Base-by-base conservation (phyloP, 2,888 invertebrate species). In the Rhabditophanes sp. region DNA sequence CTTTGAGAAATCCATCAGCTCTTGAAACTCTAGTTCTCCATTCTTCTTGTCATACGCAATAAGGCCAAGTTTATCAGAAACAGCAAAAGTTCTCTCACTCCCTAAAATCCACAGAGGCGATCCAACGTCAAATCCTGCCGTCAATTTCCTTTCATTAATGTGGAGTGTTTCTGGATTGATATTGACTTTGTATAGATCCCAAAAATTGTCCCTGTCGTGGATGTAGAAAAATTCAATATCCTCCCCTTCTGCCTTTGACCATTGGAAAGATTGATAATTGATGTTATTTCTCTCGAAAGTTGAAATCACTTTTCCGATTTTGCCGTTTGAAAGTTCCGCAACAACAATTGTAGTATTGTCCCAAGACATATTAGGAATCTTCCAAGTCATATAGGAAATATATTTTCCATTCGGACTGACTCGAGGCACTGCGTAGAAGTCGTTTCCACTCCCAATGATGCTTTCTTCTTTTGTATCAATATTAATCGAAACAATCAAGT, bases 341-440 rank as follows among this genome's bases (percentile, higher is more conserved):
- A 55, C 39, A 48, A 56, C 57, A 21, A 69, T 46, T 25, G 64
- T 61, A 11, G 69, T 68, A 35, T 56, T 64, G 44, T 69, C 67
- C 68, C 68, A 69, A 1, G 69, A 68, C 69, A 70, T 69, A 45
- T 69, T 68, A 3, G 66, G 68, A 46, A 67, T 66, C 34, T 63
- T 58, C 70, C 70, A 70, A 42, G 68, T 64, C 35, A 68, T 55
- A 68, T 68, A 70, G 11, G 56, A 53, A 17, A 69, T 47, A 19
- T 53, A 51, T 26, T 48, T 59, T 8, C 68, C 68, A 56, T 68
- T 61, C 3, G 65, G 65, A 5, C 67, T 65, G 4, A 68, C 59
- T 26, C 66, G 47, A 17, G 69, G 68, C 37, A 53, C 50, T 20
- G 66, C 53, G 46, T 69, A 70, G 43, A 70, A 70, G 41, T 70